These are phyloP conservation scores for Zaprionus nigranus DNA, from an alignment of 1,140 invertebrate genomes.

Conservation along the genomic window DNA sequence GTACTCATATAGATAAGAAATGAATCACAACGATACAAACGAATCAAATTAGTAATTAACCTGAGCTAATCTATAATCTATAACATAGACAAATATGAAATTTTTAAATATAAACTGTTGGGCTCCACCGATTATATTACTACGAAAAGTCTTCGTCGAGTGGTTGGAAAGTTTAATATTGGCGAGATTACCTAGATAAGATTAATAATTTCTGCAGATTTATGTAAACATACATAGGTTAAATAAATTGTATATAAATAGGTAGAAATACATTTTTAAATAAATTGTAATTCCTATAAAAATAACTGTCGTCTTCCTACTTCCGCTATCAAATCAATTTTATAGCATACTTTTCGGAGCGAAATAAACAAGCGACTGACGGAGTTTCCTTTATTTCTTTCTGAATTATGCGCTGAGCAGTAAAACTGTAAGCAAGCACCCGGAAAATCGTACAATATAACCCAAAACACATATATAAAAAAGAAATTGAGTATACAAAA, in stretches of 20 bases:
- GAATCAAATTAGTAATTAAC: not conserved
- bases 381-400: not conserved
- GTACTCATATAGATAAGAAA: not conserved
- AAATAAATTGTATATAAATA: not conserved
- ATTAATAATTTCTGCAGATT: not conserved
- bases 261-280: not conserved
- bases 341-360: not conserved
- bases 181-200: not conserved
- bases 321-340: not conserved
- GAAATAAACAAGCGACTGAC: not conserved
- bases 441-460: not conserved
- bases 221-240: not conserved
- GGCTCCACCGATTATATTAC: not conserved
- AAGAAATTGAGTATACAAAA: not conserved
- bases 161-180: not conserved
- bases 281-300: not conserved
- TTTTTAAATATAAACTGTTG: not conserved
- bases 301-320: not conserved
- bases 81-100: not conserved
- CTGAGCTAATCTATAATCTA: not conserved
- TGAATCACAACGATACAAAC: not conserved
- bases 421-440: not conserved
- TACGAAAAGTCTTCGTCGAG: not conserved
- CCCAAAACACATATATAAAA: not conserved
- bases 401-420: slow-evolving; percentile 2